These are phyloP conservation scores for Leucoraja ocellata DNA, from an alignment of 2,797 vertebrate species.

Conservation along the genomic window DNA sequence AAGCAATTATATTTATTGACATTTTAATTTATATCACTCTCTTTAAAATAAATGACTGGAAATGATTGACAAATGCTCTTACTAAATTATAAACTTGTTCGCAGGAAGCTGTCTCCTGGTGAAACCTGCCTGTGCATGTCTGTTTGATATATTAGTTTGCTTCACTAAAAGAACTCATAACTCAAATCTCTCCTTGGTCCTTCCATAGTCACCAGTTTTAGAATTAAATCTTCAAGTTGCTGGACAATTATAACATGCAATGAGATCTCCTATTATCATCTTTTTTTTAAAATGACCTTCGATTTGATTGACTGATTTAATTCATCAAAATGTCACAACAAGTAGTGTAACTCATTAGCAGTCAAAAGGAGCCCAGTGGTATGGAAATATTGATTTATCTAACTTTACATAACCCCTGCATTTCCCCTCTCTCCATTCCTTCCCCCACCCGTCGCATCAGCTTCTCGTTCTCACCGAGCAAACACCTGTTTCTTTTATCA, in stretches of 20 bases:
- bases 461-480: too few species aligned
- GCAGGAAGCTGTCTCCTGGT: neutral
- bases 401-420: too few species aligned
- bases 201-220: neutral
- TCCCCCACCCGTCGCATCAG: too few species aligned
- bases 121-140: neutral
- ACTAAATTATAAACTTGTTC: conserved; percentile 16
- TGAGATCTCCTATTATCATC: neutral
- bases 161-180: conserved; percentile 8
- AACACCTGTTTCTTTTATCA: too few species aligned
- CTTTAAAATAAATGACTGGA: neutral
- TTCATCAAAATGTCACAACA: neutral
- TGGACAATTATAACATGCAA: neutral
- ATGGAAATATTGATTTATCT: too few species aligned
- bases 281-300: neutral
- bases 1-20: conserved; percentile 27
- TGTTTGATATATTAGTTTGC: conserved; percentile 1
- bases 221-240: neutral
- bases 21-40: conserved; percentile 17
- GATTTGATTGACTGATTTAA: neutral
- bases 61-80: conserved; percentile 9
- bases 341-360: neutral
- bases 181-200: neutral
- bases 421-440: too few species aligned
- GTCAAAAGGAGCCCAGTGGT: neutral